Percentiles rank a stretch among this genome's conserved stretches.
Evolutionary conservation across 2,797 vertebrate genomes (phyloP).

Genomic region (Fistularia commersonii): DNA sequence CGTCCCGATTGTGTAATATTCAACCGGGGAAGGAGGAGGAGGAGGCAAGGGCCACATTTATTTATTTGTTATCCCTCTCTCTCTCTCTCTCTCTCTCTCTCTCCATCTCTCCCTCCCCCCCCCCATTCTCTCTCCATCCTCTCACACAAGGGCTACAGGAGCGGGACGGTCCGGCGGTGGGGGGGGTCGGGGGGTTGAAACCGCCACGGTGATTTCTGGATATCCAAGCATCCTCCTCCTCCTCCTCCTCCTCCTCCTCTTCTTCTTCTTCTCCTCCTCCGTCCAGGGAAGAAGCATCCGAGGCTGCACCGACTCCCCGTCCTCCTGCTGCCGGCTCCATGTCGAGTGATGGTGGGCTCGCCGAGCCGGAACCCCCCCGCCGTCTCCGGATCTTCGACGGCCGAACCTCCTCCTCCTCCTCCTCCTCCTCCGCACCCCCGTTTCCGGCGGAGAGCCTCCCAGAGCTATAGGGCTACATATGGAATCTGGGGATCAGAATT

Average conservation of each 20-base stretch:
- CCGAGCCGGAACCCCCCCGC: slow-evolving; percentile 69
- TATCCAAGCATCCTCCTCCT: slow-evolving; percentile 49
- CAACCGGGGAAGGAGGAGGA: slow-evolving; percentile 28
- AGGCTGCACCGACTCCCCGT: slow-evolving; percentile 52
- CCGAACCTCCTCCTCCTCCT: slow-evolving; percentile 65
- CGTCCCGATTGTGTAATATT: slow-evolving; percentile 61
- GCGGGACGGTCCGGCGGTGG: slow-evolving; percentile 70
- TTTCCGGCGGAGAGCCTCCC: slow-evolving; percentile 75
- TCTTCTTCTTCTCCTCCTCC: no score
- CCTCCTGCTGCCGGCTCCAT: slow-evolving; percentile 67
- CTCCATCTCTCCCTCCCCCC: no score
- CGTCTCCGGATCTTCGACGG: slow-evolving; percentile 73
- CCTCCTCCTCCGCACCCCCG: no score
- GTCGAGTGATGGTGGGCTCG: slow-evolving; percentile 78
- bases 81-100: slow-evolving; percentile 1
- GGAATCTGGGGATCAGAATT: slow-evolving; percentile 83
- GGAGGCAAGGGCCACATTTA: slow-evolving; percentile 45
- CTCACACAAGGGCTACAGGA: slow-evolving; percentile 73
- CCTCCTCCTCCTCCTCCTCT: no score
- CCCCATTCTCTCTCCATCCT: no score
- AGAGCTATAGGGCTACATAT: slow-evolving; percentile 78
- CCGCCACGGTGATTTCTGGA: slow-evolving; percentile 67
- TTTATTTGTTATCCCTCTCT: slow-evolving; percentile 57
- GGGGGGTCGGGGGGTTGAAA: no score
- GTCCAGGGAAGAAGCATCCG: slow-evolving; percentile 28